Evolutionary conservation across 2,888 invertebrate species (phyloP).

Genomic region (Mesorhabditis spiculigera): DNA sequence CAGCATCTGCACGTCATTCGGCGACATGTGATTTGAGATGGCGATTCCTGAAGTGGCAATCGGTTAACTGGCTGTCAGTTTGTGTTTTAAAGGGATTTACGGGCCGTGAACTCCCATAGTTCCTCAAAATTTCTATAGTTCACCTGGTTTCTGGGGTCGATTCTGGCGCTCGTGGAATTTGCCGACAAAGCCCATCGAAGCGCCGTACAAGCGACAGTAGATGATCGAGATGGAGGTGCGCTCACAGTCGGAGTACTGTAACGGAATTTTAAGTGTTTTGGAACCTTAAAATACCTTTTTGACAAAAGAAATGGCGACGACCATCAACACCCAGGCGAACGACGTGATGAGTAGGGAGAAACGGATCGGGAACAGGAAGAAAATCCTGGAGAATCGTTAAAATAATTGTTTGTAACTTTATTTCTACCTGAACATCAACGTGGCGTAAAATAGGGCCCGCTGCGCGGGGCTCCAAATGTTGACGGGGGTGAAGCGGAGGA

Average conservation of each 20-base stretch:
- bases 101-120: background rate
- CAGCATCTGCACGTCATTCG: constrained; percentile 51
- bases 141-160: constrained; percentile 39
- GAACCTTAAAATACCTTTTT: background rate
- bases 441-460: constrained; percentile 21
- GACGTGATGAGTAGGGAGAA: constrained; percentile 37
- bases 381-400: constrained; percentile 22
- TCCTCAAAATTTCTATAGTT: constrained; percentile 8
- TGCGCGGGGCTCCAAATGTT: constrained; percentile 21
- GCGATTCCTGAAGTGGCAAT: constrained; percentile 31
- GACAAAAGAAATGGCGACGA: constrained; percentile 20
- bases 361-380: constrained; percentile 40
- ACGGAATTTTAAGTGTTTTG: background rate
- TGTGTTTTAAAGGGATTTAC: background rate
- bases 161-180: constrained; percentile 33
- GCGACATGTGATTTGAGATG: constrained; percentile 47
- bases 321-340: constrained; percentile 41
- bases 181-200: constrained; percentile 44
- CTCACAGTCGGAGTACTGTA: constrained; percentile 16
- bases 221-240: constrained; percentile 39
- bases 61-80: background rate
- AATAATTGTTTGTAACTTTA: background rate
- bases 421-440: constrained; percentile 25
- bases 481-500: constrained; percentile 18
- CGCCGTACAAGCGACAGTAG: constrained; percentile 44